A percentile compares a stretch with the other conserved stretches of the same genome.
phyloP scores from a whole-genome alignment of 2,113 vertebrate species.

The Nothocercus nigrocapillus region DNA sequence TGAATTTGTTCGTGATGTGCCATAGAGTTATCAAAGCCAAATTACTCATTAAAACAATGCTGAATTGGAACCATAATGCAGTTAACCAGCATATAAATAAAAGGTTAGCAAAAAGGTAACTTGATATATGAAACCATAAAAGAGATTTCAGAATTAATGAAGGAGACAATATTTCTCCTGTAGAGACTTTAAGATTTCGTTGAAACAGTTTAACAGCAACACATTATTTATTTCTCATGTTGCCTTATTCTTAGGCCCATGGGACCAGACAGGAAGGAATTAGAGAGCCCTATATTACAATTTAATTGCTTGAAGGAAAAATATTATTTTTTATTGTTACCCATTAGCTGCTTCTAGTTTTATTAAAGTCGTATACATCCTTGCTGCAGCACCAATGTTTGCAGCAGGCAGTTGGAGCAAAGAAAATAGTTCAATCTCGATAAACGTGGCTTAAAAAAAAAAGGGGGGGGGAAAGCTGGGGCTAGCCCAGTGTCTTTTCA shows the following conservation, averaged over 20 bases:
- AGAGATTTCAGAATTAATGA: conserved; percentile 70
- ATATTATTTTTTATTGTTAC: conserved; percentile 82
- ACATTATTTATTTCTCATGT: conserved; percentile 78
- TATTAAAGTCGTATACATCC: conserved; percentile 69
- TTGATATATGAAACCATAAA: conserved; percentile 67
- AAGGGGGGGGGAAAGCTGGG: neutral
- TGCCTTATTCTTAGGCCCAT: conserved; percentile 73
- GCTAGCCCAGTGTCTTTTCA: neutral
- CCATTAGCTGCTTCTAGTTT: conserved; percentile 77
- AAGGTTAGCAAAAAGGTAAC: conserved; percentile 63
- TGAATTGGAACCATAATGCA: conserved; percentile 54
- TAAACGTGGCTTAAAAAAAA: neutral
- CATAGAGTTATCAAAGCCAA: conserved; percentile 24
- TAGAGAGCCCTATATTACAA: conserved; percentile 79
- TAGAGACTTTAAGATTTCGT: conserved; percentile 65
- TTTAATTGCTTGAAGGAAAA: conserved; percentile 83
- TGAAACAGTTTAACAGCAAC: conserved; percentile 64
- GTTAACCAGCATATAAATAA: conserved; percentile 36
- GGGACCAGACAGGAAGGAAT: conserved; percentile 82
- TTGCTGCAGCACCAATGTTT: conserved; percentile 20
- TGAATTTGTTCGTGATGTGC: conserved; percentile 14
- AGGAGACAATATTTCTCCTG: conserved; percentile 68
- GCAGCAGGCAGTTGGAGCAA: neutral
- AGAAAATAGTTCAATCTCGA: neutral
- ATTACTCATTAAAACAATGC: conserved; percentile 62